Percentiles rank a stretch among this genome's conserved stretches.
Evolutionary conservation across 2,113 vertebrate genomes (phyloP).

Genomic region (Pluvianellus socialis): DNA sequence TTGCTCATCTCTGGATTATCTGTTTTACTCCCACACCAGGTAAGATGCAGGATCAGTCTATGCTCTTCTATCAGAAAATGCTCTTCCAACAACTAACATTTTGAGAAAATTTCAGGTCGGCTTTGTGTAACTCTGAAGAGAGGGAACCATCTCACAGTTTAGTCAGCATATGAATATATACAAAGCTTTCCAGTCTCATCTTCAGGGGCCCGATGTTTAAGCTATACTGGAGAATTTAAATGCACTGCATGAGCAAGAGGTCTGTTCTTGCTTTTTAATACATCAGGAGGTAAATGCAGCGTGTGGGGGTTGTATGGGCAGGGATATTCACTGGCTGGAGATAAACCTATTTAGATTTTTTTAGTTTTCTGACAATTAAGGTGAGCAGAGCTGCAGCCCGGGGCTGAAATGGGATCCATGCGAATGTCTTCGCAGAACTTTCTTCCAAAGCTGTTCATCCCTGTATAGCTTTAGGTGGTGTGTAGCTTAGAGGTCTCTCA

Average conservation of each 20-base stretch:
- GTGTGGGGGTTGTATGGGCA: neutral
- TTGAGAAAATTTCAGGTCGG: neutral
- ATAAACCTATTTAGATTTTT: neutral
- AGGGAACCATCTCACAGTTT: neutral
- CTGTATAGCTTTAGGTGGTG: neutral
- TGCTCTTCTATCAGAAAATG: neutral
- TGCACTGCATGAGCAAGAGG: neutral
- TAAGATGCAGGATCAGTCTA: neutral
- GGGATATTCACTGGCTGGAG: neutral
- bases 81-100: neutral
- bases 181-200: neutral
- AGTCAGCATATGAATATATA: neutral
- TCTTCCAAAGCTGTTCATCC: neutral
- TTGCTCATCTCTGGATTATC: neutral
- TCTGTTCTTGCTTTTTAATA: neutral
- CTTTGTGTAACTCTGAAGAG: neutral
- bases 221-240: neutral
- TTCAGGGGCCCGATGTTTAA: neutral
- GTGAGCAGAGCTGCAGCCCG: neutral
- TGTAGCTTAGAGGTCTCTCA: neutral
- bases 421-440: neutral
- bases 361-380: neutral
- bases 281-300: neutral
- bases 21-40: neutral
- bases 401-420: neutral